phyloP scores from a whole-genome alignment of 2,888 invertebrate genomes.

The Hirtodrosophila confusa region DNA sequence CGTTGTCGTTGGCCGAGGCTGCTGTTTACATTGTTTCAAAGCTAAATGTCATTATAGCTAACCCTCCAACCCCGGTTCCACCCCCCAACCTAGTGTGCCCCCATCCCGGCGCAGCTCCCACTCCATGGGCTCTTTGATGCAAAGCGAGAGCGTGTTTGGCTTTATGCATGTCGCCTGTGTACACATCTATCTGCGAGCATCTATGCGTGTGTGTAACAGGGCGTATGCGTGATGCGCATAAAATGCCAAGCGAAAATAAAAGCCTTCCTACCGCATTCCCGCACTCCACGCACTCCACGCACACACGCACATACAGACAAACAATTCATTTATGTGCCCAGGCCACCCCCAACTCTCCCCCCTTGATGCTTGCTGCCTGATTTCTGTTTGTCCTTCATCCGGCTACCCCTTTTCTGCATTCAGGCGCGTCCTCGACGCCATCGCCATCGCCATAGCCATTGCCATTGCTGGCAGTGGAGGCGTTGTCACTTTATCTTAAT shows the following conservation, averaged over 20 bases:
- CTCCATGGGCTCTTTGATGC: conserved; percentile 53
- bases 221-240: conserved; percentile 79
- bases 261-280: conserved; percentile 45
- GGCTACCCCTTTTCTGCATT: conserved; percentile 67
- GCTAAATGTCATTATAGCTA: conserved; percentile 77
- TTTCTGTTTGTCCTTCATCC: conserved; percentile 72
- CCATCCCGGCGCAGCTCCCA: not conserved
- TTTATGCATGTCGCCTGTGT: conserved; percentile 63
- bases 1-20: conserved; percentile 41
- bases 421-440: conserved; percentile 34
- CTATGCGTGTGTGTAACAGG: conserved; percentile 66
- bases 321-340: conserved; percentile 75
- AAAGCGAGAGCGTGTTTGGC: conserved; percentile 66
- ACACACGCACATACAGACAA: conserved; percentile 15
- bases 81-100: not conserved
- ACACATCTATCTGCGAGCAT: conserved; percentile 56
- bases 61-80: conserved; percentile 6
- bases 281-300: not conserved
- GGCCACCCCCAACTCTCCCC: conserved; percentile 6
- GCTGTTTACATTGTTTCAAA: conserved; percentile 79
- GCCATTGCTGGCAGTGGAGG: conserved; percentile 51
- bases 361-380: conserved; percentile 63
- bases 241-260: conserved; percentile 77
- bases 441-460: conserved; percentile 5
- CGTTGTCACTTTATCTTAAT: conserved; percentile 81